These are phyloP conservation scores for Papilio helenus DNA, from an alignment of 1,140 invertebrate genomes.

Conservation along the genomic window DNA sequence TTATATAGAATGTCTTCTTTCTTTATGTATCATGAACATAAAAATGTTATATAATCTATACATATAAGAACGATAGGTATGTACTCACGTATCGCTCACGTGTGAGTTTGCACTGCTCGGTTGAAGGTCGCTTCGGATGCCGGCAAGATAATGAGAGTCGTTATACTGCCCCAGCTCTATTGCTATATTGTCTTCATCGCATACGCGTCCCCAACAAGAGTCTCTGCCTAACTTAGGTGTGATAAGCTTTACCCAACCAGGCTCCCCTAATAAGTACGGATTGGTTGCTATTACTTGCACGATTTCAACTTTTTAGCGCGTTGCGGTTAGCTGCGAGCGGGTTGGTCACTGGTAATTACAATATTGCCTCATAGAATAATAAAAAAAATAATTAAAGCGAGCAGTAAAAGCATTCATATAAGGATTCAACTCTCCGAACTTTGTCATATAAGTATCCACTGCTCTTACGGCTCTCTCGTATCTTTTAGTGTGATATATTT, in stretches of 20 bases:
- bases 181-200: neutral
- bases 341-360: too few species aligned
- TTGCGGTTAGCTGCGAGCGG: too few species aligned
- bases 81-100: neutral
- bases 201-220: neutral
- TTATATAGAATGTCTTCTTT: neutral
- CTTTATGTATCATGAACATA: neutral
- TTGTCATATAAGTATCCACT: neutral
- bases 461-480: neutral
- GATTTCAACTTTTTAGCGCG: too few species aligned
- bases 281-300: too few species aligned
- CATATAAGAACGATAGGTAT: neutral
- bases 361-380: too few species aligned
- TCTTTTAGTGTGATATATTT: neutral
- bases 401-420: neutral
- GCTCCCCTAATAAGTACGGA: too few species aligned
- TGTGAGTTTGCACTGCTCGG: neutral
- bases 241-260: neutral
- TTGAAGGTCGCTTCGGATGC: neutral
- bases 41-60: neutral
- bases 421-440: neutral
- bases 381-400: neutral
- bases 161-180: neutral
- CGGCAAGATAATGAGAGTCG: neutral
- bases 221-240: neutral